A percentile compares a stretch with the other conserved stretches of the same genome.
These are phyloP conservation scores for Chiridota heheva DNA, from an alignment of 35 echinoderm and acorn worm genomes.

Conservation along the genomic window DNA sequence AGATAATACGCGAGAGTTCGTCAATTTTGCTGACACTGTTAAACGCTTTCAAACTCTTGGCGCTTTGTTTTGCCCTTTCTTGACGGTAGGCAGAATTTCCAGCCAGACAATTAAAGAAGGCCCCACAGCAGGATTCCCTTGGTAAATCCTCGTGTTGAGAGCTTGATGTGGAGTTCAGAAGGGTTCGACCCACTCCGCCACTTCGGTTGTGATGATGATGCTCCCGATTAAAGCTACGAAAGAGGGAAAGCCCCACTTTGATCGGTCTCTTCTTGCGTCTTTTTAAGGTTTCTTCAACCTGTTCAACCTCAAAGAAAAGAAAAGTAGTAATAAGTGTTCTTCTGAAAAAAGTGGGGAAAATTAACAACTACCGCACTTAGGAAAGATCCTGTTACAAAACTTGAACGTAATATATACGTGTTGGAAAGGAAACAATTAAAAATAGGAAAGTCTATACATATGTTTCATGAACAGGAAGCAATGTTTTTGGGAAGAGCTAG, in stretches of 20 bases:
- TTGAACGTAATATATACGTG: too few relatives aligned
- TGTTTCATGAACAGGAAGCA: too few relatives aligned
- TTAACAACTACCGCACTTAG: too few relatives aligned
- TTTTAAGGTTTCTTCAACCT: constrained; percentile 71
- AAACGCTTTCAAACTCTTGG: constrained; percentile 64
- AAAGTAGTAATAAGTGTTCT: background rate
- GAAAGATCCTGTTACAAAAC: too few relatives aligned
- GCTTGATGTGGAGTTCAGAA: constrained; percentile 48
- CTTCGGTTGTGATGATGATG: background rate
- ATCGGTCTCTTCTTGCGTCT: constrained; percentile 52
- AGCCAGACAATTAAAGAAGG: constrained; percentile 66
- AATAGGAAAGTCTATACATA: too few relatives aligned
- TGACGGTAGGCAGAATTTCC: constrained; percentile 75
- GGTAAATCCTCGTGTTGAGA: constrained; percentile 1
- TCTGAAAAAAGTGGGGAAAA: background rate
- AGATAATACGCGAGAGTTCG: constrained; percentile 61
- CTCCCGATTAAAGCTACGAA: constrained; percentile 68
- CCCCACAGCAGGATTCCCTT: constrained; percentile 30
- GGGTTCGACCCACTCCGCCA: background rate
- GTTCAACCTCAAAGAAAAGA: constrained; percentile 53
- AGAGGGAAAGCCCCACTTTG: constrained; percentile 45
- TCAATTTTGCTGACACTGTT: constrained; percentile 96
- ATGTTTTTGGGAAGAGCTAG: too few relatives aligned
- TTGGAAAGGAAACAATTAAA: too few relatives aligned
- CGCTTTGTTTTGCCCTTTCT: constrained; percentile 35